Base-by-base conservation (phyloP, 2,113 vertebrate species). In the Dascyllus trimaculatus region DNA sequence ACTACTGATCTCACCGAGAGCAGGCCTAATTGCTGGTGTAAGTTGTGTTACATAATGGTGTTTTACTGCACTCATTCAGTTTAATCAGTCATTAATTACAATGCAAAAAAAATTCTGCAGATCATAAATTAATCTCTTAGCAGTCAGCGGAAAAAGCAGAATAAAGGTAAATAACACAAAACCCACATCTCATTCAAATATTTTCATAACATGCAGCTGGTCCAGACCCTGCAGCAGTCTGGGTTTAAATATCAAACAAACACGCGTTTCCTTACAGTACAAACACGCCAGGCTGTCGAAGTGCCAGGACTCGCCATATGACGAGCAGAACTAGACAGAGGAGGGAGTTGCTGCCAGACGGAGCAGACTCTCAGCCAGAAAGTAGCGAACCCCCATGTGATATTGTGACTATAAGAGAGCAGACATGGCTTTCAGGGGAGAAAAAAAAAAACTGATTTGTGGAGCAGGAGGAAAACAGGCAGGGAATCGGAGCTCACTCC, bases 211-310 rank as follows among this genome's bases (percentile, higher is more conserved):
- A 90, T 45, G 71, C 67, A 62, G 32, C 68, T 45, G 38, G 22
- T 71, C 56, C 29, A 63, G 65, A 79, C 58, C 68, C 68, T 62
- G 71, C 63, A 78, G 72, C 57, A 40, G 51, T 75, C 71, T 73
- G 71, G 32, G 87, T 89, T 81, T 80, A 13, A 73, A 86, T 75
- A 82, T 81, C 62, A 86, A 82, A 85, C 86, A 88, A 52, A 75
- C 67, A 63, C 32, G 18, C 63, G 53, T 57, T 51, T 65, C 25
- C 64, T 58, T 11, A 38, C 49, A 51, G 49, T 57, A 38, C 63
- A 87, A 84, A 75, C 57, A 60, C 35, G 38, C 38, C 68, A 38
- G 45, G 43, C 57, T 61, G 49, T 45, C 1, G 1, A 40, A 49
- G 61, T 19, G 63, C 77, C 46, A 59, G 60, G 59, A 49, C 21